phyloP scores from a whole-genome alignment of 2,113 vertebrate species.

The Nanorana parkeri region DNA sequence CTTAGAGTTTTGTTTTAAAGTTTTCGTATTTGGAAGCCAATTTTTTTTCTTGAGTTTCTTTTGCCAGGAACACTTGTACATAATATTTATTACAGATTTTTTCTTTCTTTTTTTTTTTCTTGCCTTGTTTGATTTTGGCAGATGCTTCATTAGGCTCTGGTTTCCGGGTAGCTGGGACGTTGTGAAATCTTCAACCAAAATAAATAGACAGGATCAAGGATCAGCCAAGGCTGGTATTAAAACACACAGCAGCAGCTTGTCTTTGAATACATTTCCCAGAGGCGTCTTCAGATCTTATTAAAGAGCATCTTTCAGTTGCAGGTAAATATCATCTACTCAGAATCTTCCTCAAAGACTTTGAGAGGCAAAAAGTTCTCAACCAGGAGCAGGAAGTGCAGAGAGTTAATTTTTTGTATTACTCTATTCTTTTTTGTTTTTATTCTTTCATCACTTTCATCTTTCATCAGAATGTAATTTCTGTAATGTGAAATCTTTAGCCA shows the following conservation, averaged over 20 bases:
- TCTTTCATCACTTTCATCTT: not conserved
- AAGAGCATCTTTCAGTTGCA: not conserved
- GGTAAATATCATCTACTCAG: not conserved
- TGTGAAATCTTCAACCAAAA: slow-evolving; percentile 30
- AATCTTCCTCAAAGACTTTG: no score
- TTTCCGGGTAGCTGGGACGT: not conserved
- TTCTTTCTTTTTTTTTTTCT: not conserved
- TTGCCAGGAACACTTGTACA: not conserved
- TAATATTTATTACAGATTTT: no score
- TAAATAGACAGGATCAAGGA: slow-evolving; percentile 6
- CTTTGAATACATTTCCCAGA: not conserved
- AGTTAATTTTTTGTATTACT: not conserved
- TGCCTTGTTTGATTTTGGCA: not conserved
- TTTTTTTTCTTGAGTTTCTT: no score
- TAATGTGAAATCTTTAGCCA: not conserved
- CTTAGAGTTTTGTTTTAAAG: no score
- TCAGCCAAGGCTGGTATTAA: not conserved
- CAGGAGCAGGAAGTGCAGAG: not conserved
- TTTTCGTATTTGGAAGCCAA: no score
- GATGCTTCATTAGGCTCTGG: not conserved
- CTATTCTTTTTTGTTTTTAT: not conserved
- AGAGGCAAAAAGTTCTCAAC: not conserved
- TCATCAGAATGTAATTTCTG: not conserved
- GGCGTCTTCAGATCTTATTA: not conserved
- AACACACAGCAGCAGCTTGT: not conserved